A percentile compares a stretch with the other conserved stretches of the same genome.
These are phyloP conservation scores for Myrmophylax atrothorax DNA, from an alignment of 2,113 vertebrate genomes.

Conservation along the genomic window DNA sequence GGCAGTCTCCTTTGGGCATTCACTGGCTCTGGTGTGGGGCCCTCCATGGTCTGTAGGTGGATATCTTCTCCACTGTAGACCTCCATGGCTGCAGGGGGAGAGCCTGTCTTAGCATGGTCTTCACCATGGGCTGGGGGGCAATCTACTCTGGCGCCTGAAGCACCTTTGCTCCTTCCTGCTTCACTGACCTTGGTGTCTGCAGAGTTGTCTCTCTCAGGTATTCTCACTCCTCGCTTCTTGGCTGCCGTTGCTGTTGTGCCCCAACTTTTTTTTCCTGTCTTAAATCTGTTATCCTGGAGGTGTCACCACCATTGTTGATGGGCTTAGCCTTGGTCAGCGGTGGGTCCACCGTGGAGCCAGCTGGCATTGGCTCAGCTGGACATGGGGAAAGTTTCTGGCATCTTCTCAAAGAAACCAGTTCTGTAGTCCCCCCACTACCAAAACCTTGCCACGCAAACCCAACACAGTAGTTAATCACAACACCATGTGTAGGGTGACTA, in stretches of 20 bases:
- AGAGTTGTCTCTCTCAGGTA: not conserved
- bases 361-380: not conserved
- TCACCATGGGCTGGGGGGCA: rapidly evolving
- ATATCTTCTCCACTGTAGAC: not conserved
- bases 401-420: not conserved
- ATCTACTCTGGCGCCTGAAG: not conserved
- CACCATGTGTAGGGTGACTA: not conserved
- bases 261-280: not conserved
- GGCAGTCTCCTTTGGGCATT: not conserved
- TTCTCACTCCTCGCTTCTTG: not conserved
- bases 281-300: not conserved
- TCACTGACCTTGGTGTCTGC: not conserved
- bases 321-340: not conserved
- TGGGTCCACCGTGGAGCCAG: not conserved
- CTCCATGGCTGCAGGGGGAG: not conserved
- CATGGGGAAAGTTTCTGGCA: not conserved
- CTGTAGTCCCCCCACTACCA: not conserved
- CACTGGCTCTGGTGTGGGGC: not conserved
- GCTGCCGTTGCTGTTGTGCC: not conserved
- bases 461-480: not conserved
- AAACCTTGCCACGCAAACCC: not conserved
- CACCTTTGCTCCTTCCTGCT: not conserved
- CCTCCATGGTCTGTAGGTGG: not conserved
- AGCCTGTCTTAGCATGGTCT: not conserved
- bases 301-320: not conserved